phyloP scores from a whole-genome alignment of 2,797 vertebrate species.

The Coccyzus lansbergi region DNA sequence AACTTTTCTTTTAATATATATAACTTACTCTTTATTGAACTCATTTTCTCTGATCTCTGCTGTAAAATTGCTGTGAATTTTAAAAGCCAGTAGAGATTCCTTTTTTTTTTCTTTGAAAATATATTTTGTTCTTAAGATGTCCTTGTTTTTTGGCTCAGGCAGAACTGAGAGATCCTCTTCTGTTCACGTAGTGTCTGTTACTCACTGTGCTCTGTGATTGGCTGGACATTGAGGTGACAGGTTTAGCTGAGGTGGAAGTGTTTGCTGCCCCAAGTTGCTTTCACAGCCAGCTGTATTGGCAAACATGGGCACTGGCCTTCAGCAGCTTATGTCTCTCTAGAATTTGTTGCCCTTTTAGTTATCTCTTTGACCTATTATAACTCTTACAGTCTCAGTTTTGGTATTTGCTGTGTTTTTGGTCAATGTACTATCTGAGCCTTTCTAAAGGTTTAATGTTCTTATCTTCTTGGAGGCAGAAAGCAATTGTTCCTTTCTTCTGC shows the following conservation, averaged over 20 bases:
- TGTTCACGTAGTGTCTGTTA: background rate
- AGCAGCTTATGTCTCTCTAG: background rate
- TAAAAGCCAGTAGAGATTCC: background rate
- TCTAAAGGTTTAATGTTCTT: background rate
- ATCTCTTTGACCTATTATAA: constrained; percentile 17
- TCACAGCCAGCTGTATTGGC: background rate
- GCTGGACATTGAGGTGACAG: background rate
- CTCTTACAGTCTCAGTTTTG: constrained; percentile 29
- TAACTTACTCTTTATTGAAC: background rate
- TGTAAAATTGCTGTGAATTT: background rate
- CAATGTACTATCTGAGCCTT: background rate
- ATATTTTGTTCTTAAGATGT: background rate
- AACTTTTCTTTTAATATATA: background rate
- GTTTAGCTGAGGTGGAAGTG: background rate
- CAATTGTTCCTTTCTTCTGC: background rate
- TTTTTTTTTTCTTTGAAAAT: background rate
- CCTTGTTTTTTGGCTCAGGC: background rate
- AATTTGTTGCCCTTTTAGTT: background rate
- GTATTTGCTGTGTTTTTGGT: constrained; percentile 18
- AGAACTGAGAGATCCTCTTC: background rate
- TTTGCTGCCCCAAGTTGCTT: background rate
- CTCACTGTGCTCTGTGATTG: background rate
- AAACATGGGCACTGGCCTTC: background rate
- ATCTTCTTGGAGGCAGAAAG: background rate
- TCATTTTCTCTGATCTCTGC: background rate